These are phyloP conservation scores for Rynchops niger DNA, from an alignment of 2,113 vertebrate genomes.

Conservation along the genomic window DNA sequence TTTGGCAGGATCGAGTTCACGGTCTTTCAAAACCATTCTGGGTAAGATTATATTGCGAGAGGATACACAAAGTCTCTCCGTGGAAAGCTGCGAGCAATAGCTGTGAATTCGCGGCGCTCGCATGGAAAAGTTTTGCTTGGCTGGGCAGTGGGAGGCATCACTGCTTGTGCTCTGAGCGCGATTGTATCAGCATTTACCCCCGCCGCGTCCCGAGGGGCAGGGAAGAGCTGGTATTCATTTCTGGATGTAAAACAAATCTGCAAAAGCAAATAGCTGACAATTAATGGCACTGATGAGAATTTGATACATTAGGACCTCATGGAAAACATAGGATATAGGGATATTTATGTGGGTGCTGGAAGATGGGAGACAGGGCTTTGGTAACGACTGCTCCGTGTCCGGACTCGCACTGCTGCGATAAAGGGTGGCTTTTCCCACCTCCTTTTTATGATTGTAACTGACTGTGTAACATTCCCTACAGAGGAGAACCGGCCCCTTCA, in stretches of 20 bases:
- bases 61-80: neutral
- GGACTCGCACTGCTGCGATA: neutral
- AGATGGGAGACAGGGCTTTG: neutral
- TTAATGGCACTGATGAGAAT: neutral
- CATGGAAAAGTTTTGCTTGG: conserved; percentile 29
- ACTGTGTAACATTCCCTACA: neutral
- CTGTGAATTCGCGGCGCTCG: neutral
- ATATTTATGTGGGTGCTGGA: neutral
- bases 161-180: neutral
- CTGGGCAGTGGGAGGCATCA: neutral
- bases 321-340: neutral
- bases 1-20: conserved; percentile 25
- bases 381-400: neutral
- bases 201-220: rapidly evolving
- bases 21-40: conserved; percentile 37
- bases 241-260: neutral
- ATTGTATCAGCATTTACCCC: neutral
- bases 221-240: neutral
- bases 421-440: neutral
- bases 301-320: neutral
- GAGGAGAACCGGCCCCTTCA: neutral
- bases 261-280: neutral
- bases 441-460: neutral
- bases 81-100: conserved; percentile 26
- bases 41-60: conserved; percentile 16